Conservation (phyloP, 2,888 invertebrate species). For the Eumacrocentrus americanus region DNA sequence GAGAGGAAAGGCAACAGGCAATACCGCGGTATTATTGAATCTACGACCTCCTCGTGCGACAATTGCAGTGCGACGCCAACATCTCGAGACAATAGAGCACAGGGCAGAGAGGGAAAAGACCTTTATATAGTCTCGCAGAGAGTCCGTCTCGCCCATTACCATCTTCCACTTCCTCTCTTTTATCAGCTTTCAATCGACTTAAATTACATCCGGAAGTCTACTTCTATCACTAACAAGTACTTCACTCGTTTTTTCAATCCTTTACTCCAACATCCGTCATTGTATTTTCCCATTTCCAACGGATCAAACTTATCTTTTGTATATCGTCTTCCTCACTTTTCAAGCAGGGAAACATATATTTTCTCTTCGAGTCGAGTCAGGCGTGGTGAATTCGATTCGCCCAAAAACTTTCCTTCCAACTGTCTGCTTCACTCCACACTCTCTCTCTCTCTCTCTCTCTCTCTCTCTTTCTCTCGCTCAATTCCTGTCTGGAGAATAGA, state of each 20-base stretch:
- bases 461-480: conserved; percentile 12
- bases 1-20: conserved; percentile 11
- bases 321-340: no score
- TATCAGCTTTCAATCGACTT: conserved; percentile 17
- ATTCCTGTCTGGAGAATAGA: conserved; percentile 21
- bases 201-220: conserved; percentile 20
- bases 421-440: neutral
- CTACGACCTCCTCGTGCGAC: conserved; percentile 18
- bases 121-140: neutral
- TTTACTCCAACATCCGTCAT: neutral
- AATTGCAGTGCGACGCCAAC: conserved; percentile 18
- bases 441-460: no score
- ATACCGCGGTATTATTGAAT: conserved; percentile 32
- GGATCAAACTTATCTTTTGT: no score
- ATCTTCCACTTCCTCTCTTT: conserved; percentile 5
- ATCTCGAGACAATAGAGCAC: conserved; percentile 28
- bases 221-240: neutral
- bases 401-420: neutral
- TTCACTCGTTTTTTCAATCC: neutral
- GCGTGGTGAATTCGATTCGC: neutral
- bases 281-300: neutral
- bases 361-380: neutral
- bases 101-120: conserved; percentile 1
- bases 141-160: conserved; percentile 10
- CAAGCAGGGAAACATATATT: neutral